Conservation (phyloP, 2,888 invertebrate genomes). For the Zootermopsis nevadensis region DNA sequence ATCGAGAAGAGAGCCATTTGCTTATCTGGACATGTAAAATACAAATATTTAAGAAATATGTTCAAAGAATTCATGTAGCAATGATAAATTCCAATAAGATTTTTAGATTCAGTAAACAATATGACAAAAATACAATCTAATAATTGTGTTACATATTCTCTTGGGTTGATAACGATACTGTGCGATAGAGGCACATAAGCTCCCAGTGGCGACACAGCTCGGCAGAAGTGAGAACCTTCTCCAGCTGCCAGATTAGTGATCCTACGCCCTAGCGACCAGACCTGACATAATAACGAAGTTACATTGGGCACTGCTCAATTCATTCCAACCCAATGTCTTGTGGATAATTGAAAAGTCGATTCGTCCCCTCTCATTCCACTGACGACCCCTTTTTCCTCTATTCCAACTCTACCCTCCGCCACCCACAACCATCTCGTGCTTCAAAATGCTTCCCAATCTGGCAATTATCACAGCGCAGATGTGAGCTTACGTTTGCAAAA, state of each 20-base stretch:
- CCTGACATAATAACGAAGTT: constrained; percentile 16
- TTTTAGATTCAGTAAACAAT: too few relatives aligned
- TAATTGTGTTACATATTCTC: background rate
- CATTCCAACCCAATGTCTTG: constrained; percentile 18
- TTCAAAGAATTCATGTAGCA: too few relatives aligned
- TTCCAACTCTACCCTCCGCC: constrained; percentile 1
- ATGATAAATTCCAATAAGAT: too few relatives aligned
- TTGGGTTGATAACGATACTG: background rate
- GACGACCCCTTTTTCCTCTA: background rate
- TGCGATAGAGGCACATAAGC: background rate
- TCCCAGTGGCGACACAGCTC: constrained; percentile 27
- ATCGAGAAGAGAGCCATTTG: too few relatives aligned
- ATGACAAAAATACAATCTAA: background rate
- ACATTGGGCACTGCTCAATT: constrained; percentile 4
- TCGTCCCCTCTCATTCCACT: background rate
- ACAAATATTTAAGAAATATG: too few relatives aligned
- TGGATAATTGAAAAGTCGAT: constrained; percentile 35
- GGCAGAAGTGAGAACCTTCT: constrained; percentile 8
- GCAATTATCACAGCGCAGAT: constrained; percentile 38
- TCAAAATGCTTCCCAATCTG: constrained; percentile 38
- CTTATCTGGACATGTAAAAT: too few relatives aligned
- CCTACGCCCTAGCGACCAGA: background rate
- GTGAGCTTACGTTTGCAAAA: constrained; percentile 41
- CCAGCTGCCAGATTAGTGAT: background rate
- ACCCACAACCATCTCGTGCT: constrained; percentile 10